Evolutionary conservation across 2,797 vertebrate genomes (phyloP), one percentile per base, ranked within the genome.

Genomic region (Sciurus vulgaris): DNA sequence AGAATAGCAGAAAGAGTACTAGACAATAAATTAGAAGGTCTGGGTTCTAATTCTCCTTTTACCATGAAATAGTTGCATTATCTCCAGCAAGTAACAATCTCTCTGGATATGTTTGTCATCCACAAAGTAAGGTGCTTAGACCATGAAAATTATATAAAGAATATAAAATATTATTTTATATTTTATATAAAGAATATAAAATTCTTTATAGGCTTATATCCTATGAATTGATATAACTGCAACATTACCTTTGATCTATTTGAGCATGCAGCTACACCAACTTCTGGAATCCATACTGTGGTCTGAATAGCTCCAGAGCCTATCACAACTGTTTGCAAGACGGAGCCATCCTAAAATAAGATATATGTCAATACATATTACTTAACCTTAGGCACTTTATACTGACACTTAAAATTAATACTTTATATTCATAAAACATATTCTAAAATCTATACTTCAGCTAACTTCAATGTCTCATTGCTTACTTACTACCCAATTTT

Each of bases 251-350:
- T 99, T 87, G 99, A 99, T 98, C 99, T 99, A 98, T 99, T 99
- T 97, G 99, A 99, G 94, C 99, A 99, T 94, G 99, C 99, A 44
- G 99, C 99, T 10, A 99, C 99, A 2, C 99, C 99, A 76, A 99
- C 99, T 92, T 99, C 99, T 86, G 99, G 99, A 97, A 99, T 99
- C 99, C 99, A 99, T n/a, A 99, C 99, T 0, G 99, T 99, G 86
- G 99, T 99, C 98, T 99, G 99, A 97, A 99, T 99, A 11, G 99
- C 99, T 89, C 99, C 99, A 63, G 99, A 99, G 24, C 99, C 99
- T 28, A 99, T 99, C 7, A 99, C 99, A 7, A 99, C 99, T 2
- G 99, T 99, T 98, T 99, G 99, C 33, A 99, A 94, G n/a, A 99
- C 99, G 0, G 99, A 99, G 4, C 99, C 99, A 44, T 99, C 99